Percentiles rank a stretch among this genome's conserved stretches.
These are phyloP conservation scores for Halocaridina rubra DNA, from an alignment of 2,888 invertebrate species.

Conservation along the genomic window DNA sequence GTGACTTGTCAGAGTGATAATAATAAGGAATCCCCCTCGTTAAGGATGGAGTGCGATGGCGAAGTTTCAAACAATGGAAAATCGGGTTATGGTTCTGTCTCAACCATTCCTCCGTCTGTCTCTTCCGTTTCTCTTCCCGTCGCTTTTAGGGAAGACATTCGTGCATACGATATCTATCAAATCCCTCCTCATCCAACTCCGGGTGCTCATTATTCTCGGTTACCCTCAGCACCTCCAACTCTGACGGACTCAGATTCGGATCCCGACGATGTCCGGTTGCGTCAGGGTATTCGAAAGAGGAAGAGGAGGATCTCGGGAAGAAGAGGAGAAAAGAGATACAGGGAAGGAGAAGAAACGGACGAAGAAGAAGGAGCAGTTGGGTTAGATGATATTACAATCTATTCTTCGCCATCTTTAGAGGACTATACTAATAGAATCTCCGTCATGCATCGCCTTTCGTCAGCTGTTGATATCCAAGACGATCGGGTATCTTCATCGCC, in stretches of 20 bases:
- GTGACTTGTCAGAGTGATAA: no score
- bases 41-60: not conserved
- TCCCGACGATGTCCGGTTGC: conserved; percentile 5
- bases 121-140: not conserved
- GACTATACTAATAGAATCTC: not conserved
- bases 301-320: conserved; percentile 6
- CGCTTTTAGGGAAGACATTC: conserved; percentile 35
- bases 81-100: not conserved
- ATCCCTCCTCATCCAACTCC: not conserved
- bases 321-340: conserved; percentile 9
- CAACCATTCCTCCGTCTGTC: no score
- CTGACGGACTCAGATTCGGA: conserved; percentile 35
- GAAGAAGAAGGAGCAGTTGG: not conserved
- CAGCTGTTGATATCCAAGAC: not conserved
- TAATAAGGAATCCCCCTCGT: not conserved
- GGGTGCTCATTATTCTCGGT: conserved; percentile 23
- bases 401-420: not conserved
- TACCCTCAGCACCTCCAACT: conserved; percentile 19
- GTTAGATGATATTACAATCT: not conserved
- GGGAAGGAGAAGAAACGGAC: not conserved
- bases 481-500: not conserved
- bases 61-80: not conserved
- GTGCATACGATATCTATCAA: conserved; percentile 42
- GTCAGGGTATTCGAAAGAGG: conserved; percentile 1
- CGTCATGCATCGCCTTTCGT: not conserved